These are phyloP conservation scores for Chelmon rostratus DNA, from an alignment of 2,797 vertebrate genomes.

Conservation along the genomic window DNA sequence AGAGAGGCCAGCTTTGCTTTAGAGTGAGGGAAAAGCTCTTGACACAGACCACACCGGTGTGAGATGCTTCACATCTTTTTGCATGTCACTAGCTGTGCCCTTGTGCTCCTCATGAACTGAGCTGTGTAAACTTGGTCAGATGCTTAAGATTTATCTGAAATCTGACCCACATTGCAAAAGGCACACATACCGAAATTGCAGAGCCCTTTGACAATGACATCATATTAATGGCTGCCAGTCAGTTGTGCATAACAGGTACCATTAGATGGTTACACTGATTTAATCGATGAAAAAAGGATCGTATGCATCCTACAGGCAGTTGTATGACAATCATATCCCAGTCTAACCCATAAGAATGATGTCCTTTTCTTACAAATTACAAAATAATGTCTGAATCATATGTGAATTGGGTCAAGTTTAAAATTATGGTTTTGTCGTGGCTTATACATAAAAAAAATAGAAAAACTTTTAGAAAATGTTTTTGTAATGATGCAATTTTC, in stretches of 20 bases:
- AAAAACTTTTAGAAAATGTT: not conserved
- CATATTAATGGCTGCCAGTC: slow-evolving; percentile 64
- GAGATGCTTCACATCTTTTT: slow-evolving; percentile 39
- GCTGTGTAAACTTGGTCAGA: slow-evolving; percentile 43
- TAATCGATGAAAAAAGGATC: slow-evolving; percentile 53
- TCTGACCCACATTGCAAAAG: slow-evolving; percentile 43
- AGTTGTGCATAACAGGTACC: slow-evolving; percentile 63
- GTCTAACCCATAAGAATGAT: slow-evolving; percentile 7
- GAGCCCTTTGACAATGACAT: slow-evolving; percentile 65
- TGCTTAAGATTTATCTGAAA: slow-evolving; percentile 55
- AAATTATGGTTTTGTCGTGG: slow-evolving; percentile 18
- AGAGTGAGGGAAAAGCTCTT: slow-evolving; percentile 20
- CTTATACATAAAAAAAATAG: not conserved
- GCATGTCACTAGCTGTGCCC: slow-evolving; percentile 23
- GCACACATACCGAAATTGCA: slow-evolving; percentile 53
- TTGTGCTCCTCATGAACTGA: slow-evolving; percentile 27
- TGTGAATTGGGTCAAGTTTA: slow-evolving; percentile 12
- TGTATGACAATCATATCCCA: slow-evolving; percentile 42
- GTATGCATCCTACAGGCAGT: slow-evolving; percentile 45
- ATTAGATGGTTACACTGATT: slow-evolving; percentile 52
- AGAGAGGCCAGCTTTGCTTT: slow-evolving; percentile 16
- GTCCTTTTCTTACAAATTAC: slow-evolving; percentile 12
- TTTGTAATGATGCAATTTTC: slow-evolving; percentile 20
- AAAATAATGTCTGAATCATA: not conserved
- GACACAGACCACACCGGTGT: slow-evolving; percentile 6